These are phyloP conservation scores for Drosophila paramelanica DNA, from an alignment of 2,888 invertebrate species.

Conservation along the genomic window DNA sequence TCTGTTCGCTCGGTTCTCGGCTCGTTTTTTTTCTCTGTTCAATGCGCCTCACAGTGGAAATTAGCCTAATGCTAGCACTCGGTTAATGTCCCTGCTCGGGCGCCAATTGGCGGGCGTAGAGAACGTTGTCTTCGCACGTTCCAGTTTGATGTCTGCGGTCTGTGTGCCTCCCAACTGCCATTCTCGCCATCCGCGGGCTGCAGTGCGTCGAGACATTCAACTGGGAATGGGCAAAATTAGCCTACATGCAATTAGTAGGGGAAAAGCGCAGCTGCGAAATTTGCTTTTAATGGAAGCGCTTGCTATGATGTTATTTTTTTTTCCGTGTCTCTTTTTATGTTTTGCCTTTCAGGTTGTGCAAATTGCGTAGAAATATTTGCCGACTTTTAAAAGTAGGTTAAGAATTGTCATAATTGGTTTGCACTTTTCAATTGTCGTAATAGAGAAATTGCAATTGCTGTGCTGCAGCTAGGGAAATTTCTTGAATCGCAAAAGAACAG, in stretches of 20 bases:
- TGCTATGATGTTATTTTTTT: constrained; percentile 12
- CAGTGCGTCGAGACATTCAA: constrained; percentile 49
- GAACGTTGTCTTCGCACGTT: constrained; percentile 61
- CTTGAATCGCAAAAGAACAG: constrained; percentile 3
- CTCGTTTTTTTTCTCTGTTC: background rate
- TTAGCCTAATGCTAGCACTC: constrained; percentile 22
- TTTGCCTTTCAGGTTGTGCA: constrained; percentile 48
- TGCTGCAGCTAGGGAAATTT: constrained; percentile 30
- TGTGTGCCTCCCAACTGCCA: background rate
- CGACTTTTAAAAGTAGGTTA: constrained; percentile 61
- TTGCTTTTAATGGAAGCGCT: constrained; percentile 60
- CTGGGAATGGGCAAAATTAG: constrained; percentile 61
- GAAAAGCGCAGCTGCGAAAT: constrained; percentile 44
- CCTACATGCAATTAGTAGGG: constrained; percentile 67
- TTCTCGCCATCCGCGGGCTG: constrained; percentile 4
- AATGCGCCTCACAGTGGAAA: constrained; percentile 14
- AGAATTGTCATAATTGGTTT: constrained; percentile 70
- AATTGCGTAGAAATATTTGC: constrained; percentile 58
- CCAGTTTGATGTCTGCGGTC: constrained; percentile 45
- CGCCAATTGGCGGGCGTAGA: constrained; percentile 2
- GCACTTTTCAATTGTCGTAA: constrained; percentile 37
- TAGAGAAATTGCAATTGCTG: constrained; percentile 49
- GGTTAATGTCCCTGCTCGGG: constrained; percentile 16
- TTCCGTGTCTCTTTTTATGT: constrained; percentile 2
- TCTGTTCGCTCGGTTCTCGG: constrained; percentile 2